Evolutionary conservation across 2,888 invertebrate species (phyloP).

Genomic region (Lycaena phlaeas): DNA sequence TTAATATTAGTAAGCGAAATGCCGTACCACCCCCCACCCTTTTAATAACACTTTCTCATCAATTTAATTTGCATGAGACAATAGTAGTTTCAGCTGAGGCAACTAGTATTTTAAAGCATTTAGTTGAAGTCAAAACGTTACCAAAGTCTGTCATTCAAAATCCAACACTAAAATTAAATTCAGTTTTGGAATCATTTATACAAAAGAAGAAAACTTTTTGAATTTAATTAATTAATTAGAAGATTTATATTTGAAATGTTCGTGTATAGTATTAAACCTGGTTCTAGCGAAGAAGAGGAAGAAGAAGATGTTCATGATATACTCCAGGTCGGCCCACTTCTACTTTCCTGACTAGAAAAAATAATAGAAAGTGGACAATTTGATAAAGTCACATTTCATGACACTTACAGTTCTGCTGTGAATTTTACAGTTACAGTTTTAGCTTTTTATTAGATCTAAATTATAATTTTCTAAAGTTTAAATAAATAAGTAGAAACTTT

Average conservation of each 20-base stretch:
- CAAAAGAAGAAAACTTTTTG: too few relatives aligned
- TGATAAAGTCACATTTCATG: too few relatives aligned
- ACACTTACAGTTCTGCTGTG: too few relatives aligned
- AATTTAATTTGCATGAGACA: slow-evolving; percentile 64
- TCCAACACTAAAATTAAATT: not conserved
- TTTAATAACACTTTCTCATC: slow-evolving; percentile 55
- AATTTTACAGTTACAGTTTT: too few relatives aligned
- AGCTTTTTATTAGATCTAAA: too few relatives aligned
- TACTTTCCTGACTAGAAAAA: too few relatives aligned
- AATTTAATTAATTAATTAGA: too few relatives aligned
- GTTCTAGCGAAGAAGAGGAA: slow-evolving; percentile 73
- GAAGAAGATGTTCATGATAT: slow-evolving; percentile 73
- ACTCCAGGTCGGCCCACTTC: slow-evolving; percentile 50
- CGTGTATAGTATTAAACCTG: slow-evolving; percentile 68
- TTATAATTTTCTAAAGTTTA: too few relatives aligned
- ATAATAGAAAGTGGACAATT: too few relatives aligned
- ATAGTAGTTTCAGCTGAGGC: slow-evolving; percentile 38
- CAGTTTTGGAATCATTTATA: too few relatives aligned
- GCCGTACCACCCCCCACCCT: slow-evolving; percentile 48
- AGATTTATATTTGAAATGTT: slow-evolving; percentile 55
- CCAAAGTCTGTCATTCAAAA: slow-evolving; percentile 19
- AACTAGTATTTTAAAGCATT: slow-evolving; percentile 32
- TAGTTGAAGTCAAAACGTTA: slow-evolving; percentile 30
- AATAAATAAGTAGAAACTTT: too few relatives aligned
- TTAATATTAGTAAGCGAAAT: slow-evolving; percentile 36